Evolutionary conservation across 1,140 invertebrate species (phyloP), one percentile per base, ranked within the genome.

Genomic region (Prorops nasuta): DNA sequence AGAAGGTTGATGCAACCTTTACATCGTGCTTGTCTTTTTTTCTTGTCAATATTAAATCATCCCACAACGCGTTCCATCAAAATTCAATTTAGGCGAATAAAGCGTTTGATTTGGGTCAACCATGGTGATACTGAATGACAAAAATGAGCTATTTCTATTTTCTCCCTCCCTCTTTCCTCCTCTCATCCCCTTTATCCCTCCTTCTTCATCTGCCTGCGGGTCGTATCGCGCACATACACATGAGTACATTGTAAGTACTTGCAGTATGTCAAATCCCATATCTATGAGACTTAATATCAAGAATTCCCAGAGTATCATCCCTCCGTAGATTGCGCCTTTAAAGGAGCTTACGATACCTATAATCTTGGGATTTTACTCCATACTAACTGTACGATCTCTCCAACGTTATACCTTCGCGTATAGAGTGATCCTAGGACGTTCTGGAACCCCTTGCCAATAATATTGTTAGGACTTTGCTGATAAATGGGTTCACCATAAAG

Each of bases 211-310:
- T n/a, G n/a, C n/a, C 12, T 28, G 24, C 6, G 6, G 24, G 6
- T 28, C 24, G 24, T 28, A 28, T 28, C 12, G 6, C 24, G 24
- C 24, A 28, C 12, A 6, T 7, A 7, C 12, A 7, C 24, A 7
- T 12, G 24, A 6, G 12, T 28, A 28, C 24, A 12, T 28, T 28
- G 6, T 6, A 28, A 7, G 12, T 7, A 28, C 12, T 12, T 28
- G 12, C 24, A 12, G 6, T 28, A 4, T 35, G 52, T 61, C 58
- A 61, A 60, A 61, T 56, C 58, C 49, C 43, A 49, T 44, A 61
- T 60, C 53, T 39, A 56, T 34, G 46, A 28, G 51, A 62, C 40
- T 65, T 62, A 65, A 69, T 65, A 65, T 64, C 51, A 54, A 55
- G 40, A 59, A 54, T 52, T 54, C 49, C 54, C 34, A 40, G 36